Evolutionary conservation across 2,797 vertebrate species (phyloP).

Genomic region (Pseudochromis fuscus): DNA sequence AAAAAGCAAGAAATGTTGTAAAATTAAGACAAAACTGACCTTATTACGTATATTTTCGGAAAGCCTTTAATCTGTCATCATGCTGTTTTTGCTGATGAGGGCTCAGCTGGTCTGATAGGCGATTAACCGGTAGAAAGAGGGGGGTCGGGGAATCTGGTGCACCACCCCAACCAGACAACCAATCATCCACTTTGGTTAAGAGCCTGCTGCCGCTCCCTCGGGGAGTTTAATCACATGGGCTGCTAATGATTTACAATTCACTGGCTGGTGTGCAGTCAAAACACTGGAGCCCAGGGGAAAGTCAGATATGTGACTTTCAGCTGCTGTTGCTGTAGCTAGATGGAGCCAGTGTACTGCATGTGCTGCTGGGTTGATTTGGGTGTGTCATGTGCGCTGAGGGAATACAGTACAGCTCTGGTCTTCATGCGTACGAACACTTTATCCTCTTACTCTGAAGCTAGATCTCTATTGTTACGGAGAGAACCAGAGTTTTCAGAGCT

Average conservation of each 20-base stretch:
- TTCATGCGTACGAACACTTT: conserved; percentile 6
- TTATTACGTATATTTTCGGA: conserved; percentile 3
- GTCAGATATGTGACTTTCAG: conserved; percentile 20
- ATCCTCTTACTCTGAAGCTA: not conserved
- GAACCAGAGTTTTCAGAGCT: not conserved
- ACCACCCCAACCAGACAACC: conserved; percentile 41
- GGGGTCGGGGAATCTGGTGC: not conserved
- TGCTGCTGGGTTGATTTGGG: conserved; percentile 46
- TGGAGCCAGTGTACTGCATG: conserved; percentile 46
- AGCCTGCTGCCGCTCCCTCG: conserved; percentile 22
- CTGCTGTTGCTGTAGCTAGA: conserved; percentile 48
- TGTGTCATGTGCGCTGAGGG: conserved; percentile 61
- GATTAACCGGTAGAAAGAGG: conserved; percentile 23
- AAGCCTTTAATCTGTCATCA: conserved; percentile 4
- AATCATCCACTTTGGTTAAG: conserved; percentile 38
- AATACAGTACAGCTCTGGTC: conserved; percentile 19
- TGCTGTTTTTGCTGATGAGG: conserved; percentile 33
- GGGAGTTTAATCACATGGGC: conserved; percentile 62
- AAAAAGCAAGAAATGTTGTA: not conserved
- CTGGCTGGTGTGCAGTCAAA: conserved; percentile 39
- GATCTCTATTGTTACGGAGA: not conserved
- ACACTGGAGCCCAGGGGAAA: conserved; percentile 19
- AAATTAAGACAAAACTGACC: not conserved
- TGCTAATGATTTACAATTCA: conserved; percentile 66
- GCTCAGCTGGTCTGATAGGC: conserved; percentile 43